phyloP scores from a whole-genome alignment of 2,113 vertebrate genomes.

The Phaethornis superciliosus region DNA sequence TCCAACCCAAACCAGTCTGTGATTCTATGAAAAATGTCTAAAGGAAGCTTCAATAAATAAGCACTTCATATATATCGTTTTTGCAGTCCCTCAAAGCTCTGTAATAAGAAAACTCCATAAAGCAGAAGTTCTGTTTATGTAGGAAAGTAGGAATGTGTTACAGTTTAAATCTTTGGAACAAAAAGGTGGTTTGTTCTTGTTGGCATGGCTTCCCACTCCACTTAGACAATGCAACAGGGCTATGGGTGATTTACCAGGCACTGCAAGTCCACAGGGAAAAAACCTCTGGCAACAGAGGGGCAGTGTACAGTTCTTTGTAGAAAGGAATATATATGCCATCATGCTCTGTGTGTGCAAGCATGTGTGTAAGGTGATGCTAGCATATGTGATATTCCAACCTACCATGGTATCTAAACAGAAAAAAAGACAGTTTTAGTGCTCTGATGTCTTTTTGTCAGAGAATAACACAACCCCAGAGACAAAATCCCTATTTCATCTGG shows the following conservation, averaged over 20 bases:
- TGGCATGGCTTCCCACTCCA: neutral
- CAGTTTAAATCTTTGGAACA: neutral
- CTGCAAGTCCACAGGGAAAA: neutral
- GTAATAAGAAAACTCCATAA: neutral
- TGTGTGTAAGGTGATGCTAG: neutral
- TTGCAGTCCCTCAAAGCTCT: neutral
- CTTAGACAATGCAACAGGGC: neutral
- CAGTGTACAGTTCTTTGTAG: neutral
- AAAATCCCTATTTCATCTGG: neutral
- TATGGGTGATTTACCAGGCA: neutral
- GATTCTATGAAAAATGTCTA: neutral
- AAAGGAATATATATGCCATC: neutral
- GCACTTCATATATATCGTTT: neutral
- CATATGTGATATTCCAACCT: neutral
- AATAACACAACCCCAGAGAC: neutral
- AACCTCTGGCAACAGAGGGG: neutral
- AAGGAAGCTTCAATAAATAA: neutral
- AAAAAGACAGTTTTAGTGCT: neutral
- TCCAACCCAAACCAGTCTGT: no score
- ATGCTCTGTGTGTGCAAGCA: fast-evolving
- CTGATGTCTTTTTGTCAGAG: neutral
- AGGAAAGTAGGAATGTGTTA: neutral
- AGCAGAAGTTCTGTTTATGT: neutral
- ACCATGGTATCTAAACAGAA: neutral
- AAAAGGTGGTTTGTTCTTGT: neutral